Evolutionary conservation across 2,888 invertebrate species (phyloP), one percentile per base, ranked within the genome.

Genomic region (Cerastis leucographa): DNA sequence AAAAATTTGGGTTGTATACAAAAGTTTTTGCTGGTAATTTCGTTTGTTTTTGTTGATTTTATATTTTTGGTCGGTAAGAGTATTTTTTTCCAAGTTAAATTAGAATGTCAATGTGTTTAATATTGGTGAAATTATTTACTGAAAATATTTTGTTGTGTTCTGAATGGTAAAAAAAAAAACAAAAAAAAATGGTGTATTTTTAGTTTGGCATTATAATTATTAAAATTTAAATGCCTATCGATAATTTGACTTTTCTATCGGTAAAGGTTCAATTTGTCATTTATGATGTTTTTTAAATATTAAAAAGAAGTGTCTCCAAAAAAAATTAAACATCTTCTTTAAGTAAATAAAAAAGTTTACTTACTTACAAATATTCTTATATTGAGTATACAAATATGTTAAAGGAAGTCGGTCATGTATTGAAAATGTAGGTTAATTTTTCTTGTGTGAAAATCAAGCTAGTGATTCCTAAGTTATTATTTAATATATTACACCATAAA

Each of bases 31-130:
- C 62, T 68, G 29, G 11, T 54, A 25, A 22, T 3, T 29, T 42
- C 22, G 51, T 19, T 51, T 61, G 35, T 70, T 61, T 44, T 1
- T 51, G 7, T 49, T 61, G 19, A 4, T 49, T 25, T 29, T 62
- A 12, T n/a, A 5, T n/a, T 65, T 49, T 35, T 70, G 54, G 35
- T 71, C 22, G 71, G 67, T 75, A 80, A 70, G 66, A 19, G 22
- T 62, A 42, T 65, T 51, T 19, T 25, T 42, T 62, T 8, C n/a
- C n/a, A 22, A 35, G 19, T 61, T 0, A 2, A 11, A 61, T 35
- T 35, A 25, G 4, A 29, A 35, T 19, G 5, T 61, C 17, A 1
- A 4, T 19, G 61, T 11, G 19, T 19, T 19, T 59, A 29, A 25
- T 9, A 19, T 17, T 29, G 29, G 59, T 29, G 17, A 29, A 29